Base-by-base conservation (phyloP, 2,888 invertebrate genomes). In the Pristionchus maxplancki region DNA sequence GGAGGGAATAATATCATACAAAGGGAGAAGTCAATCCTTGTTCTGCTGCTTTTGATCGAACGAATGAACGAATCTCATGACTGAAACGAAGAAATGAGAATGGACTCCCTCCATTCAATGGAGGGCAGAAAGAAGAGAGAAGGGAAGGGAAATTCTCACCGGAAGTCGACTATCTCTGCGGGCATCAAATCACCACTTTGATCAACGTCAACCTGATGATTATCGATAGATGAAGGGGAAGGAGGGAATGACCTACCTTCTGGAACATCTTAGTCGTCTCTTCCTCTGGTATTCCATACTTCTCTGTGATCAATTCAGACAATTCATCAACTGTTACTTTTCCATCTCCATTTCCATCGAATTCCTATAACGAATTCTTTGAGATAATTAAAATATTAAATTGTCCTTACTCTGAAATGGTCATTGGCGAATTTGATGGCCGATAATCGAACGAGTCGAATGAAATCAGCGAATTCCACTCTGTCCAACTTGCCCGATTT, bases 361-460 rank as follows among this genome's bases (percentile, higher is more conserved):
- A 93, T 71, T 93, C 93, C 92, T 93, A 78, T 5, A 28, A 71
- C 34, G 28, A 4, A 34, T 31, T 1, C 31, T 2, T 6, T 17
- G 34, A 67, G 20, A 67, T 34, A 31, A 34, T 15, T 67, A 31
- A 31, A 31, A 17, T 13, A 0, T 8, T 15, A 0, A 67, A 1
- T 24, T 40, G 3, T 24, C 17, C 71, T 89, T 78, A 93, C 93
- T 89, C 91, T 91, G 90, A 94, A 92, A 89, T 94, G 94, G 86
- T 94, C 94, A 11, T 91, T 92, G 34, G 94, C 93, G 89, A 93
- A 93, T 83, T 94, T 94, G 88, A 94, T 94, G 40, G 94, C 93
- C 40, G 93, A 93, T 15, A 94, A 88, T 37, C 94, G 90, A 6
- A 94, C 94, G 31, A 94, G 90, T 71, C 94, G 90, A 58, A 94